Conservation (phyloP, 1,140 invertebrate species). For the fruit fly (Drosophila melanogaster) region Release_6_plus_ISO1_MT NT_033779.5:17020501-17021000, state of each 20-base stretch:
- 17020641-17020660: conserved; percentile 12
- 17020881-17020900: conserved; percentile 58
- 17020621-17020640: conserved; percentile 60
- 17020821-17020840: conserved; percentile 64
- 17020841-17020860: conserved; percentile 20
- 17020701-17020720: conserved; percentile 19
- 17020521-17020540: conserved; percentile 3
- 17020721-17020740: conserved; percentile 25
- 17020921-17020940: not conserved
- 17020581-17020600: conserved; percentile 80
- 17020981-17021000: conserved; percentile 80
- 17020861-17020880: conserved; percentile 54
- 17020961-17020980: conserved; percentile 57
- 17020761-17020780: conserved; percentile 81
- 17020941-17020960: conserved; percentile 52
- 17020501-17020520: conserved; percentile 4
- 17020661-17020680: conserved; percentile 1
- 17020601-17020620: conserved; percentile 81
- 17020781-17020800: conserved; percentile 83
- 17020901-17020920: conserved; percentile 22
- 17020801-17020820: conserved; percentile 83
- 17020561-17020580: conserved; percentile 72
- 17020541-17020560: conserved; percentile 67
- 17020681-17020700: conserved; percentile 17
- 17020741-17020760: conserved; percentile 10